Conservation (phyloP, 2,797 vertebrate species). For the Lacerta bilineata region DNA sequence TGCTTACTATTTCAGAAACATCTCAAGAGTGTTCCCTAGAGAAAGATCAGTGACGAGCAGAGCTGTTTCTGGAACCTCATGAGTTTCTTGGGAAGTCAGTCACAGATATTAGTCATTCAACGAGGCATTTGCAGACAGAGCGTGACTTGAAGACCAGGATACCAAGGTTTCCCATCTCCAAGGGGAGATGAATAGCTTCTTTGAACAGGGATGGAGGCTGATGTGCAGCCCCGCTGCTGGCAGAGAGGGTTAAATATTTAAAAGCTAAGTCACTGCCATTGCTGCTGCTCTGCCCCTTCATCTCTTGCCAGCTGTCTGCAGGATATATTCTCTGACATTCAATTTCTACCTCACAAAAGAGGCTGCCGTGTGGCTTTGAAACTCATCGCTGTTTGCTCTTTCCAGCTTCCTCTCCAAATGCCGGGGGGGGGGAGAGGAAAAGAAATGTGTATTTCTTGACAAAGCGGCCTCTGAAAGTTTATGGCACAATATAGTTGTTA, state of each 20-base stretch:
- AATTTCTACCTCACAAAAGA: slow-evolving; percentile 68
- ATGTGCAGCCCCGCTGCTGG: slow-evolving; percentile 47
- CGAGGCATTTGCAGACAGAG: slow-evolving; percentile 27
- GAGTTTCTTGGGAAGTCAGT: slow-evolving; percentile 7
- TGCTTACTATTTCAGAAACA: background rate
- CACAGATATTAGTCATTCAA: slow-evolving; percentile 15
- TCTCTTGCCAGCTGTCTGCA: slow-evolving; percentile 72
- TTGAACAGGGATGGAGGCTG: slow-evolving; percentile 60
- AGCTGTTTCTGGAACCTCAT: slow-evolving; percentile 17
- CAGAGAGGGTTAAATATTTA: slow-evolving; percentile 73
- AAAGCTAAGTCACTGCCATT: slow-evolving; percentile 67
- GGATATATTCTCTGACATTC: slow-evolving; percentile 67
- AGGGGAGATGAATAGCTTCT: slow-evolving; percentile 55
- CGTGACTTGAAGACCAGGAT: slow-evolving; percentile 23
- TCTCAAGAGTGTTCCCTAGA: background rate
- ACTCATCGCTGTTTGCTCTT: slow-evolving; percentile 31
- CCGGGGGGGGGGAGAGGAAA: background rate
- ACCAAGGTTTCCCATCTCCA: slow-evolving; percentile 58
- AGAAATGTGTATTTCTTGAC: background rate
- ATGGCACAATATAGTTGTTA: background rate
- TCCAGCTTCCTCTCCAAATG: slow-evolving; percentile 42
- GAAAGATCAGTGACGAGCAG: slow-evolving; percentile 1
- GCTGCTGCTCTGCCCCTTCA: slow-evolving; percentile 71
- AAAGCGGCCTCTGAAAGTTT: background rate
- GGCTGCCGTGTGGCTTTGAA: slow-evolving; percentile 35